phyloP scores from a whole-genome alignment of 1,140 invertebrate species.

The Cotesia typhae region DNA sequence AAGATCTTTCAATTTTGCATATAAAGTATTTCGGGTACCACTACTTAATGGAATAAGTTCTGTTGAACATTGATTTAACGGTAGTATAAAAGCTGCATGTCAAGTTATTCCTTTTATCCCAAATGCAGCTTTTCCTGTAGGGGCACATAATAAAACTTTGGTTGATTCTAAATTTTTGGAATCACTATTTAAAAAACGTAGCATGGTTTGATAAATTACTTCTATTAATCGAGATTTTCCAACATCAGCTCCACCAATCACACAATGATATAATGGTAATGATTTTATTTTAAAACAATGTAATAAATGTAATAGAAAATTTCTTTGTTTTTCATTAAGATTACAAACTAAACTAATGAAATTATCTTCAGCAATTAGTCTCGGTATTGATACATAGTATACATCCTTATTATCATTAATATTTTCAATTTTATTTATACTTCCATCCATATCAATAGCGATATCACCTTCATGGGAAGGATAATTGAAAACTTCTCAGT shows the following conservation, averaged over 20 bases:
- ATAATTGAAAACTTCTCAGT: no score
- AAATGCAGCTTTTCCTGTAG: constrained; percentile 55
- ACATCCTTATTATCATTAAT: no score
- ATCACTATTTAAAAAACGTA: constrained; percentile 18
- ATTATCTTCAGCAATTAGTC: constrained; percentile 1
- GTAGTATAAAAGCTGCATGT: constrained; percentile 48
- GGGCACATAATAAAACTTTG: constrained; percentile 41
- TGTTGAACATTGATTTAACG: constrained; percentile 37
- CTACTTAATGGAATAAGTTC: constrained; percentile 11
- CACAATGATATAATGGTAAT: constrained; percentile 36
- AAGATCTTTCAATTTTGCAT: constrained; percentile 40
- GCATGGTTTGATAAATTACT: constrained; percentile 37
- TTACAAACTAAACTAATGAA: background rate
- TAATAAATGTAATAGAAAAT: constrained; percentile 39
- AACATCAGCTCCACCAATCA: constrained; percentile 40
- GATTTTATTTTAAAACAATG: constrained; percentile 40
- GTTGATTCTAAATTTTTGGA: constrained; percentile 6
- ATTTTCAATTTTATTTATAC: no score
- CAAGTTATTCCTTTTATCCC: constrained; percentile 46
- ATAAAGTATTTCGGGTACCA: constrained; percentile 29
- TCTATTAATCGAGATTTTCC: constrained; percentile 39
- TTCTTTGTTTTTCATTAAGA: constrained; percentile 32
- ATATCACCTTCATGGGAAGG: no score
- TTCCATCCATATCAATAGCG: no score
- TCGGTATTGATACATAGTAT: background rate